Evolutionary conservation across 2,888 invertebrate species (phyloP).

Genomic region (Macroteleia sp.): DNA sequence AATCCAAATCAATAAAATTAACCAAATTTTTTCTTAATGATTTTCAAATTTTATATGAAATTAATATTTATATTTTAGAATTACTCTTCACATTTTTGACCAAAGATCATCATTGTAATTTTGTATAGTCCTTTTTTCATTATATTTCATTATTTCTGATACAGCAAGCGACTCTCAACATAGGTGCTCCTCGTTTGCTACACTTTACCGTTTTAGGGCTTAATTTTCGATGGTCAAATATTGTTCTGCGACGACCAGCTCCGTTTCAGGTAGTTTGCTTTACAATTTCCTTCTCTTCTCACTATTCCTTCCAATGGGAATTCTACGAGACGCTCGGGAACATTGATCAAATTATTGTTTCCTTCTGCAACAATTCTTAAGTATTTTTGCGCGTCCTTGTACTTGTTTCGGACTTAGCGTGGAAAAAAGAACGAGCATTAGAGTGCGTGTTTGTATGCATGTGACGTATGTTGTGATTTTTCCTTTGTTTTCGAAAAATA

Average conservation of each 20-base stretch:
- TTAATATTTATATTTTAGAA: no score
- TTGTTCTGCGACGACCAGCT: constrained; percentile 24
- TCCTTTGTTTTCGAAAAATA: constrained; percentile 2
- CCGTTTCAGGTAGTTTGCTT: constrained; percentile 47
- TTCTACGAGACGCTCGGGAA: constrained; percentile 13
- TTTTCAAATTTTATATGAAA: no score
- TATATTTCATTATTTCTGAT: not conserved
- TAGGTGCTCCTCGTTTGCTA: constrained; percentile 37
- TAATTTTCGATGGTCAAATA: constrained; percentile 17
- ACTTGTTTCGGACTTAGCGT: constrained; percentile 46
- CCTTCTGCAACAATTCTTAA: constrained; percentile 22
- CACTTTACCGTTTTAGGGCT: constrained; percentile 1
- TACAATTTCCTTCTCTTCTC: constrained; percentile 8
- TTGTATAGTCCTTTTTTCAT: not conserved
- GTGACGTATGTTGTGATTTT: not conserved
- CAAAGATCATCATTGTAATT: no score
- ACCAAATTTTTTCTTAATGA: no score
- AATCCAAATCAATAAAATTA: no score
- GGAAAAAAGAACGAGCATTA: constrained; percentile 49
- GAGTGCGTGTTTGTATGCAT: constrained; percentile 5
- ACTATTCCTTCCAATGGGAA: constrained; percentile 10
- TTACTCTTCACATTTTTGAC: no score
- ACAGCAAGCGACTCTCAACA: constrained; percentile 18
- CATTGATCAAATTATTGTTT: constrained; percentile 11
- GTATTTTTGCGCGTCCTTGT: constrained; percentile 37